Evolutionary conservation across 2,888 invertebrate species (phyloP).

Genomic region (Mactromeris polynyma): DNA sequence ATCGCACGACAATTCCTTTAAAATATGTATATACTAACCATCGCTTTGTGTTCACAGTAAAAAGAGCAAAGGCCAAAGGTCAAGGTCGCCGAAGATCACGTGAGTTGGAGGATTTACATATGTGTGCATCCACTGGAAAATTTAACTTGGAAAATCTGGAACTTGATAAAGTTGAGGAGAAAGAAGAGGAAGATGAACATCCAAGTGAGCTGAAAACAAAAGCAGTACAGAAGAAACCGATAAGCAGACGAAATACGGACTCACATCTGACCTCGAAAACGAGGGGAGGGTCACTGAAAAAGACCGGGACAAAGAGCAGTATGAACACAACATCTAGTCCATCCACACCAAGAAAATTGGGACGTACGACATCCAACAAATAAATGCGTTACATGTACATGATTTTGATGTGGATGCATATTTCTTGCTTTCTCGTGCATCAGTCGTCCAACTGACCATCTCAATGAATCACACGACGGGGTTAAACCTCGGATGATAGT

Average conservation of each 20-base stretch:
- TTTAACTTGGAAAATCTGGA: constrained; percentile 65
- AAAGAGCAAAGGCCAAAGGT: constrained; percentile 67
- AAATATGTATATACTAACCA: too few relatives aligned
- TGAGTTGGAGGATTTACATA: constrained; percentile 81
- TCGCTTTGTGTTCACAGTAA: constrained; percentile 56
- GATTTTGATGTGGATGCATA: too few relatives aligned
- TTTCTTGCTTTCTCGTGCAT: too few relatives aligned
- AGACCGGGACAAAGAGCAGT: constrained; percentile 8
- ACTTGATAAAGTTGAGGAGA: constrained; percentile 28
- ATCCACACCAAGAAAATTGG: constrained; percentile 6
- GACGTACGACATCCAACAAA: neutral
- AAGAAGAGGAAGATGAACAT: constrained; percentile 14
- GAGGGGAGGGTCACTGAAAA: constrained; percentile 27
- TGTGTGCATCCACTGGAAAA: constrained; percentile 78
- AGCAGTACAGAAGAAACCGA: constrained; percentile 30
- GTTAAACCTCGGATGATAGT: too few relatives aligned
- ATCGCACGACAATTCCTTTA: too few relatives aligned
- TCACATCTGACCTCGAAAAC: constrained; percentile 14
- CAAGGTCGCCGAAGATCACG: constrained; percentile 78
- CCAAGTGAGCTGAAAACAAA: neutral
- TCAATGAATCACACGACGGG: too few relatives aligned
- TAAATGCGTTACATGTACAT: neutral
- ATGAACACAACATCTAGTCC: constrained; percentile 33
- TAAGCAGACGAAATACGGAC: constrained; percentile 33
- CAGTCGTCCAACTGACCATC: too few relatives aligned